phyloP scores from a whole-genome alignment of 1,140 invertebrate genomes.

The Medauroidea extradentata region DNA sequence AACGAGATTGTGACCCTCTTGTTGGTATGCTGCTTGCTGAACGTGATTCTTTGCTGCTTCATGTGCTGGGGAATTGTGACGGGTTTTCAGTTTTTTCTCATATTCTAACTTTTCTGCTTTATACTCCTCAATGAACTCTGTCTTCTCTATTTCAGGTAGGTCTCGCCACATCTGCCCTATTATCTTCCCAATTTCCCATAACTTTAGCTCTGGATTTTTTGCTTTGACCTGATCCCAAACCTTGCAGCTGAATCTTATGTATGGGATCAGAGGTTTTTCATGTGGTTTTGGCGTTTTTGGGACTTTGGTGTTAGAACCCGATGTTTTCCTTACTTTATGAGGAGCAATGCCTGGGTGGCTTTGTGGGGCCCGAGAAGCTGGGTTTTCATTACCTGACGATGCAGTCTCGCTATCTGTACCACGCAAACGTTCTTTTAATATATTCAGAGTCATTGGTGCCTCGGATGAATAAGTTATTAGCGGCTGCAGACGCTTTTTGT shows the following conservation, averaged over 20 bases:
- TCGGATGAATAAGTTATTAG: constrained; percentile 45
- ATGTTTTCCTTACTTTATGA: constrained; percentile 83
- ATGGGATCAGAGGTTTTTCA: constrained; percentile 97
- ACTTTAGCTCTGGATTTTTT: constrained; percentile 88
- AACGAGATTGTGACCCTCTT: constrained; percentile 60
- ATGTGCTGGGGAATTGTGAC: constrained; percentile 96
- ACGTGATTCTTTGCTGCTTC: constrained; percentile 89
- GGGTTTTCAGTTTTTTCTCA: constrained; percentile 90
- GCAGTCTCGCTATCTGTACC: neutral
- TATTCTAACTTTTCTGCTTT: constrained; percentile 97
- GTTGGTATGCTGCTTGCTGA: constrained; percentile 55
- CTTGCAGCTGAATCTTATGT: constrained; percentile 96
- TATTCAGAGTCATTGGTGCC: constrained; percentile 64
- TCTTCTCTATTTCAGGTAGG: constrained; percentile 87
- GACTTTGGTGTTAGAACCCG: constrained; percentile 68
- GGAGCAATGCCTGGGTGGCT: constrained; percentile 91
- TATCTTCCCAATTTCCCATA: constrained; percentile 99
- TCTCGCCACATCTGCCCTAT: constrained; percentile 99
- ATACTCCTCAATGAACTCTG: constrained; percentile 94
- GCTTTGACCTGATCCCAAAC: constrained; percentile 95
- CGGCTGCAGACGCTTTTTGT: neutral
- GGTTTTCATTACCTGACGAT: too few species aligned
- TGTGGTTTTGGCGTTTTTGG: constrained; percentile 94
- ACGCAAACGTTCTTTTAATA: constrained; percentile 54
- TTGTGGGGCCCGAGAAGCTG: constrained; percentile 63